phyloP scores from a whole-genome alignment of 2,797 vertebrate genomes.

The Tauraco hartlaubi region DNA sequence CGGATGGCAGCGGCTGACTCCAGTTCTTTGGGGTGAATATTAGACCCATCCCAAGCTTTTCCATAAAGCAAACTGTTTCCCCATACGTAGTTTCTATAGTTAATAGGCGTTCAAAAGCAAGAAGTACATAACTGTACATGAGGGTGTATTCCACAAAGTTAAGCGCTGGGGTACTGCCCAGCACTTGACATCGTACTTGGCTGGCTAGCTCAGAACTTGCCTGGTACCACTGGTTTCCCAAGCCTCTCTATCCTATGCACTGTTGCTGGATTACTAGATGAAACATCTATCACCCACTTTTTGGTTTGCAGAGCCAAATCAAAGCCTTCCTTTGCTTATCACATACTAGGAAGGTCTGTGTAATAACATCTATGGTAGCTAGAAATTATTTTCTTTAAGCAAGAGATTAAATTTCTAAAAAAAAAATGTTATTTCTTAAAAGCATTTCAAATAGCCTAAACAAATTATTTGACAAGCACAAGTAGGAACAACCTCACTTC shows the following conservation, averaged over 20 bases:
- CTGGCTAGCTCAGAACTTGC: not conserved
- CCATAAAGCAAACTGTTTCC: not conserved
- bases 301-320: not conserved
- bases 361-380: not conserved
- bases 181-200: not conserved
- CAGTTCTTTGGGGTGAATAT: not conserved
- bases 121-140: not conserved
- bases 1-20: accelerated
- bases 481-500: not conserved
- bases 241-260: not conserved
- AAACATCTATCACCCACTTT: not conserved
- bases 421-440: not conserved
- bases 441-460: not conserved
- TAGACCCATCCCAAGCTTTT: not conserved
- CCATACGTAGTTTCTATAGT: not conserved
- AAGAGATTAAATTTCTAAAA: not conserved
- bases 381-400: not conserved
- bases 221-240: not conserved
- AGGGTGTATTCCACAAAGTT: not conserved
- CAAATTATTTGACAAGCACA: not conserved
- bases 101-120: not conserved
- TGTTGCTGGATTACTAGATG: not conserved
- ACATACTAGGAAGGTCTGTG: not conserved
- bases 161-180: not conserved
- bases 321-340: not conserved